These are phyloP conservation scores for Toxonevra muliebris DNA, from an alignment of 2,888 invertebrate species.

Conservation along the genomic window DNA sequence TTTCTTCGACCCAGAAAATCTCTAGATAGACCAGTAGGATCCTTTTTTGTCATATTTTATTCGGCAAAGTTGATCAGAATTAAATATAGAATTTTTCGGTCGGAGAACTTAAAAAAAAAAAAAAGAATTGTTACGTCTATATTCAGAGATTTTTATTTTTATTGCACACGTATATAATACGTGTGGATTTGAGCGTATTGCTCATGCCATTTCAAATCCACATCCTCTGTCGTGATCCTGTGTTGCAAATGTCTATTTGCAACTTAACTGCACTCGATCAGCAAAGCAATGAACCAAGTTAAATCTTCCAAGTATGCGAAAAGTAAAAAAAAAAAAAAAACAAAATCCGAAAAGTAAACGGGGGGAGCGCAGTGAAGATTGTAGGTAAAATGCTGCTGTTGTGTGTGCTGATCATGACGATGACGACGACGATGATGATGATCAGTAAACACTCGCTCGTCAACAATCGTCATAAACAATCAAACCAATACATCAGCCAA, in stretches of 20 bases:
- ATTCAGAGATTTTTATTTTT: too few relatives aligned
- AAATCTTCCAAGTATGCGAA: constrained; percentile 18
- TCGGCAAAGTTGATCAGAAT: too few relatives aligned
- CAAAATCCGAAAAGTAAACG: not conserved
- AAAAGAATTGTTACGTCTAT: too few relatives aligned
- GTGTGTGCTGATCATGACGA: too few relatives aligned
- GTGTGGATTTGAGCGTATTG: not conserved
- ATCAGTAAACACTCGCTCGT: constrained; percentile 21
- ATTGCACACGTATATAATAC: not conserved
- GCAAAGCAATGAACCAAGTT: constrained; percentile 44
- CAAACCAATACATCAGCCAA: not conserved
- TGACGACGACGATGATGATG: not conserved
- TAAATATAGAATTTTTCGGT: too few relatives aligned
- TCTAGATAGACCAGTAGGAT: too few relatives aligned
- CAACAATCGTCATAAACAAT: constrained; percentile 30
- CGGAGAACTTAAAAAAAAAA: too few relatives aligned
- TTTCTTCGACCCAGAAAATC: too few relatives aligned
- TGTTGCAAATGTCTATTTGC: constrained; percentile 37
- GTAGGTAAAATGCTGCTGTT: not conserved
- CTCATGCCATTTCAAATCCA: not conserved
- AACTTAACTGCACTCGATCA: constrained; percentile 47
- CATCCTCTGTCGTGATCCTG: not conserved
- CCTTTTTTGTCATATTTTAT: too few relatives aligned
- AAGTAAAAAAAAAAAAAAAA: too few relatives aligned
- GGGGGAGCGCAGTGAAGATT: not conserved